Evolutionary conservation across 1,140 invertebrate species (phyloP).

Genomic region (Drosophila bipectinata): DNA sequence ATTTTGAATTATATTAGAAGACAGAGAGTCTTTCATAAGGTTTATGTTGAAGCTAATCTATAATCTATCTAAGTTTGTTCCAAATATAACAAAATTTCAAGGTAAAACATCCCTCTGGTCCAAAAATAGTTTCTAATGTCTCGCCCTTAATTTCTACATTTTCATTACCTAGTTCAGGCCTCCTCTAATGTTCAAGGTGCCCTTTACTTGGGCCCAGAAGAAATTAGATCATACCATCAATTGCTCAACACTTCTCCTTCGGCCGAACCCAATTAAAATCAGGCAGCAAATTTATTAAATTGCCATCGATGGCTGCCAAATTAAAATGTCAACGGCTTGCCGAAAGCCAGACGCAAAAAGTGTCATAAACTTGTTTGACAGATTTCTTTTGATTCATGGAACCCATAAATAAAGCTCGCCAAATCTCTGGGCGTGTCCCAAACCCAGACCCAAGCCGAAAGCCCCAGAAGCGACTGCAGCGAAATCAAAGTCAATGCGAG

Average conservation of each 20-base stretch:
- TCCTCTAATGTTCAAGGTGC: constrained; percentile 40
- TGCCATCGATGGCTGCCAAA: constrained; percentile 79
- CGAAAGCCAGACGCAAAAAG: constrained; percentile 45
- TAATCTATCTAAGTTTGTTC: not conserved
- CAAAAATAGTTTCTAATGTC: constrained; percentile 12
- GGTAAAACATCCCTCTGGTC: not conserved
- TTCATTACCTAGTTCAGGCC: constrained; percentile 32
- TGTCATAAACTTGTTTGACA: constrained; percentile 79
- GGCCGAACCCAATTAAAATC: constrained; percentile 64
- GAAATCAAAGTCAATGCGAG: constrained; percentile 73
- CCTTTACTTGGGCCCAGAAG: constrained; percentile 28
- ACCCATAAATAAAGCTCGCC: constrained; percentile 62
- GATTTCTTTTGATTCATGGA: constrained; percentile 76
- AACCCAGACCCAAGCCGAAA: constrained; percentile 16
- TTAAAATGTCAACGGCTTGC: constrained; percentile 74
- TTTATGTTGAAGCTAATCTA: not conserved
- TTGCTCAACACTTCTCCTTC: constrained; percentile 55
- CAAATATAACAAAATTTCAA: not conserved
- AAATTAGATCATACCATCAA: constrained; percentile 41
- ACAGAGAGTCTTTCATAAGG: no score
- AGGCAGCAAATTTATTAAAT: constrained; percentile 73
- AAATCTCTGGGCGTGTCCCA: constrained; percentile 62
- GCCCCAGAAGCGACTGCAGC: constrained; percentile 22
- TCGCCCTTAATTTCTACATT: not conserved
- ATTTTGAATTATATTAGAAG: constrained; percentile 1